Evolutionary conservation across 2,113 vertebrate species (phyloP).

Genomic region (Colistium nudipinnis): DNA sequence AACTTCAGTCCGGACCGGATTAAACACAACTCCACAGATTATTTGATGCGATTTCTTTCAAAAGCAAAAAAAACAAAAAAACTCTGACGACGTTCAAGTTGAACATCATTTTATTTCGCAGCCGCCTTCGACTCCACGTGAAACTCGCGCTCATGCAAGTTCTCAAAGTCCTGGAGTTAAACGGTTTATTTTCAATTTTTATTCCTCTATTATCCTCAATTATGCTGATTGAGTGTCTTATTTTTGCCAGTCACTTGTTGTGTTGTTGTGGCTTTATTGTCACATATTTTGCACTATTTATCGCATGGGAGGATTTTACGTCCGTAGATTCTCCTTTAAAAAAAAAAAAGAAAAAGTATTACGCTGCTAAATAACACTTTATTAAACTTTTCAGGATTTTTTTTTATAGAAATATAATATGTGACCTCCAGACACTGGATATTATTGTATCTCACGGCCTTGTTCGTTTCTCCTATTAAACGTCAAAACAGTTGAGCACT

Average conservation of each 20-base stretch:
- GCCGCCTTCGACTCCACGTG: background rate
- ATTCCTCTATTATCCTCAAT: background rate
- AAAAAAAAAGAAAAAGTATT: no score
- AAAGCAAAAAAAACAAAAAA: background rate
- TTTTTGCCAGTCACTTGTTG: no score
- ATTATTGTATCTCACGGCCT: slow-evolving; percentile 68
- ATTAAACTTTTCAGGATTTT: slow-evolving; percentile 1
- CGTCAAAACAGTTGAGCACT: slow-evolving; percentile 75
- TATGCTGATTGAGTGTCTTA: no score
- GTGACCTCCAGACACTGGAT: slow-evolving; percentile 62
- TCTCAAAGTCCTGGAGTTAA: no score
- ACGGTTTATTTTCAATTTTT: background rate
- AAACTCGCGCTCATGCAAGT: no score
- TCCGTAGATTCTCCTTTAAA: no score
- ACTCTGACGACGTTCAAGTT: background rate
- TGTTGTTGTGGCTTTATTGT: no score
- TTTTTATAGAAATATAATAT: no score
- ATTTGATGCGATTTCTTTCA: background rate
- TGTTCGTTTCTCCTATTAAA: slow-evolving; percentile 76
- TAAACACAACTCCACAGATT: no score
- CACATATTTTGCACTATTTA: no score
- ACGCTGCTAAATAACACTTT: slow-evolving; percentile 18
- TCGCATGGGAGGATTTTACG: no score
- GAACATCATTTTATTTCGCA: background rate
- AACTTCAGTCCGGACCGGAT: no score